Conservation (phyloP, 2,113 vertebrate genomes). For the Oenanthe oenanthe region DNA sequence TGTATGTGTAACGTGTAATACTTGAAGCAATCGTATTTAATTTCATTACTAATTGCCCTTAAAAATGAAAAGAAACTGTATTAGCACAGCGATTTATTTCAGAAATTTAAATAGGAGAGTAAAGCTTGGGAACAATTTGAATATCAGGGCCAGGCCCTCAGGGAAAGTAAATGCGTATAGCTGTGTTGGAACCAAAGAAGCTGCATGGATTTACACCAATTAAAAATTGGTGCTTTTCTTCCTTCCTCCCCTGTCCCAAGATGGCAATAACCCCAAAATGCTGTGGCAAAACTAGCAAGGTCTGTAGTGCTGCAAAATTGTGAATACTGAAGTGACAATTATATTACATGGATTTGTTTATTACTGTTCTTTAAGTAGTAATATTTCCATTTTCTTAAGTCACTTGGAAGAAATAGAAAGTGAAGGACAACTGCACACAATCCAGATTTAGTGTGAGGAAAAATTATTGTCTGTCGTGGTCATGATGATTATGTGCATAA, state of each 20-base stretch:
- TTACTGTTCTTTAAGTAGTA: not conserved
- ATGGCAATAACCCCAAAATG: not conserved
- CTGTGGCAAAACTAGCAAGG: not conserved
- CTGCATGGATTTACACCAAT: not conserved
- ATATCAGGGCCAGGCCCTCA: constrained; percentile 2
- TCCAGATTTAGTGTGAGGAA: not conserved
- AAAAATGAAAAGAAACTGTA: constrained; percentile 46
- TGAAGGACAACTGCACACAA: not conserved
- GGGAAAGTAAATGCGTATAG: not conserved
- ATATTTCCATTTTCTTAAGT: not conserved
- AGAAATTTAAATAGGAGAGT: constrained; percentile 26
- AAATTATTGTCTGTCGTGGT: not conserved
- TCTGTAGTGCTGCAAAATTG: not conserved
- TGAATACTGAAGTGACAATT: not conserved
- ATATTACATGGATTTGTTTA: not conserved
- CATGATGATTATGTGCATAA: not conserved
- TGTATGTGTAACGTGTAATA: not conserved
- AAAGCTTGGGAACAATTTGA: constrained; percentile 15
- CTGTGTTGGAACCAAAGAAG: constrained; percentile 8
- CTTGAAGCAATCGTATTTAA: constrained; percentile 19
- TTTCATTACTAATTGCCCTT: constrained; percentile 52
- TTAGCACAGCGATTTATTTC: constrained; percentile 29
- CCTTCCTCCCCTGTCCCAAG: not conserved
- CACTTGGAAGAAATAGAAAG: not conserved
- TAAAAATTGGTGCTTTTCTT: not conserved